These are phyloP conservation scores for Anhinga anhinga DNA, from an alignment of 2,113 vertebrate genomes.

Conservation along the genomic window DNA sequence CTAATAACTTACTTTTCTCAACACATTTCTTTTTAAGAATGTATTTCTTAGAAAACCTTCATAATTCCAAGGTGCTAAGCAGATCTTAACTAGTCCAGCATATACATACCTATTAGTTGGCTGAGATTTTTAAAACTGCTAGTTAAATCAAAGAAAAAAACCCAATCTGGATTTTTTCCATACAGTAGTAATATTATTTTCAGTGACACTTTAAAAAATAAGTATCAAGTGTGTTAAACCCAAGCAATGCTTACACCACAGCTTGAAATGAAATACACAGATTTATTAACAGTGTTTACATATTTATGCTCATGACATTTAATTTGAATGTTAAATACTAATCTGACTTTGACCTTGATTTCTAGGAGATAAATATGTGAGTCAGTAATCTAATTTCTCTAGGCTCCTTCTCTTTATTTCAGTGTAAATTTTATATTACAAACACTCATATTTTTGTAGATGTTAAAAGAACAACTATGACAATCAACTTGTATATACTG, in stretches of 20 bases:
- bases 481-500: neutral
- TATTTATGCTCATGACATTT: neutral
- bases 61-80: neutral
- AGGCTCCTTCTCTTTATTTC: neutral
- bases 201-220: neutral
- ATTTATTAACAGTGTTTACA: conserved; percentile 9
- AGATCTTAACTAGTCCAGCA: neutral
- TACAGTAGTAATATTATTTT: neutral
- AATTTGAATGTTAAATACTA: neutral
- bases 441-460: neutral
- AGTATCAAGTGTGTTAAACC: neutral
- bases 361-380: neutral
- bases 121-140: neutral
- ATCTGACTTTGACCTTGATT: neutral
- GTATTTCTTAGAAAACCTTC: neutral
- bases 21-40: neutral
- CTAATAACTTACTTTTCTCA: neutral
- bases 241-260: neutral
- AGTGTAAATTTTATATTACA: neutral
- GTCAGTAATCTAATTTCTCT: neutral
- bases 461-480: neutral
- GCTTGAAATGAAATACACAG: neutral
- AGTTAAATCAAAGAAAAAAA: neutral
- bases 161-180: neutral
- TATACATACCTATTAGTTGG: neutral